These are phyloP conservation scores for Centropus unirufus DNA, from an alignment of 2,113 vertebrate species.

Conservation along the genomic window DNA sequence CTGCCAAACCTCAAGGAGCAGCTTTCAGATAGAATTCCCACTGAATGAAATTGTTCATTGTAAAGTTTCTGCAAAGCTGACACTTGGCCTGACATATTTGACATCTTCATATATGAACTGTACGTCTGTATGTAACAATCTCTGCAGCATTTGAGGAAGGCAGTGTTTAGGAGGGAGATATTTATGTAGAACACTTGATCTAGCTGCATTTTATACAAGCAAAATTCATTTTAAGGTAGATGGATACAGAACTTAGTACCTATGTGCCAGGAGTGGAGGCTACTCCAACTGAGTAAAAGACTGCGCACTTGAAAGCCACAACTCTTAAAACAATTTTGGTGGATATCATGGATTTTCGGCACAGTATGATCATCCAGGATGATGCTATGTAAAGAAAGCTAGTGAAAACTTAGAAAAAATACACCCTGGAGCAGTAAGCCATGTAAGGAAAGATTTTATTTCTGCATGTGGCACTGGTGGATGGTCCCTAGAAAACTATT, in stretches of 20 bases:
- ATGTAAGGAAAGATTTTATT: not conserved
- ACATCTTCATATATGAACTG: not conserved
- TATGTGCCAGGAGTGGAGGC: not conserved
- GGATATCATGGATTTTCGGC: not conserved
- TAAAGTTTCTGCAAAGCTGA: conserved; percentile 20
- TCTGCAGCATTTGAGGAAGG: not conserved
- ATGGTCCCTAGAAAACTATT: not conserved
- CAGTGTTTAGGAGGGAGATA: not conserved
- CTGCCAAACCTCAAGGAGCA: conserved; percentile 1
- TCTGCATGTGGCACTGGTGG: not conserved
- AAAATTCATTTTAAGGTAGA: not conserved
- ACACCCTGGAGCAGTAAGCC: not conserved
- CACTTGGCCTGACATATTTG: not conserved
- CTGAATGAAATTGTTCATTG: not conserved
- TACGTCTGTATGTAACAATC: not conserved
- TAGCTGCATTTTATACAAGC: not conserved
- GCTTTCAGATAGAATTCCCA: conserved; percentile 4
- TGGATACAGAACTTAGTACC: not conserved
- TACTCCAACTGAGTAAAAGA: not conserved
- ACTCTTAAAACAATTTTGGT: not conserved
- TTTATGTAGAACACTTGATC: not conserved
- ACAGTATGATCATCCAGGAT: not conserved
- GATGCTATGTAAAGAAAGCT: not conserved
- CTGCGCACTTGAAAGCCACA: not conserved
- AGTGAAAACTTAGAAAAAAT: not conserved